Conservation (phyloP, 2,113 vertebrate species). For the Harpagus bidentatus region DNA sequence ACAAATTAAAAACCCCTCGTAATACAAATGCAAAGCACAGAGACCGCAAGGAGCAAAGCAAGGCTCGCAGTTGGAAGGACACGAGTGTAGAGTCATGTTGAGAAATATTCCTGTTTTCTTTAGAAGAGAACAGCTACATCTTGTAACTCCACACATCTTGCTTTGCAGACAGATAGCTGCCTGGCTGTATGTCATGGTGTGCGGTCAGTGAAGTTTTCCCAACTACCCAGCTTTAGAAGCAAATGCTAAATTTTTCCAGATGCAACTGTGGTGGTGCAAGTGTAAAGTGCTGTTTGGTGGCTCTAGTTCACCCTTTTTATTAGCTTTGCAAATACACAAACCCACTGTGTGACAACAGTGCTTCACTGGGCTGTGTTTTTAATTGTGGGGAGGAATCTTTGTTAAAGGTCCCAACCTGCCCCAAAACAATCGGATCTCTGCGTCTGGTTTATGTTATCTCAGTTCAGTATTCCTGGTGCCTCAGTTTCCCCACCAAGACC, state of each 20-base stretch:
- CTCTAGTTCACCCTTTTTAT: background rate
- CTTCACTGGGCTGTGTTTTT: background rate
- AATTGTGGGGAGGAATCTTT: background rate
- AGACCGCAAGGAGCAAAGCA: background rate
- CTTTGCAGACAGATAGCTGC: background rate
- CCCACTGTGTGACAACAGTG: accelerated
- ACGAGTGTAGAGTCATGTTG: background rate
- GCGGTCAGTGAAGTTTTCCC: background rate
- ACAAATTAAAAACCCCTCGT: background rate
- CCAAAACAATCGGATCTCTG: background rate
- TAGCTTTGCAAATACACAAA: background rate
- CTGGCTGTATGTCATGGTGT: background rate
- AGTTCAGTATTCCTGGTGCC: accelerated
- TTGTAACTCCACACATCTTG: background rate
- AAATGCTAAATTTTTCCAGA: background rate
- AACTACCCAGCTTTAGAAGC: background rate
- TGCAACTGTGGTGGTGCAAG: background rate
- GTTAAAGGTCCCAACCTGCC: no score
- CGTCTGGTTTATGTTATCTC: background rate
- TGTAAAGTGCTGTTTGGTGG: background rate
- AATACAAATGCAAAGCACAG: background rate
- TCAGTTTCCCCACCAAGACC: background rate
- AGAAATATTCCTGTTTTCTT: background rate
- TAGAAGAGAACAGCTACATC: background rate
- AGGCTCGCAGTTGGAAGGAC: background rate